Percentiles rank a stretch among this genome's conserved stretches.
Evolutionary conservation across 2,888 invertebrate species (phyloP).

Genomic region (Patella pellucida): DNA sequence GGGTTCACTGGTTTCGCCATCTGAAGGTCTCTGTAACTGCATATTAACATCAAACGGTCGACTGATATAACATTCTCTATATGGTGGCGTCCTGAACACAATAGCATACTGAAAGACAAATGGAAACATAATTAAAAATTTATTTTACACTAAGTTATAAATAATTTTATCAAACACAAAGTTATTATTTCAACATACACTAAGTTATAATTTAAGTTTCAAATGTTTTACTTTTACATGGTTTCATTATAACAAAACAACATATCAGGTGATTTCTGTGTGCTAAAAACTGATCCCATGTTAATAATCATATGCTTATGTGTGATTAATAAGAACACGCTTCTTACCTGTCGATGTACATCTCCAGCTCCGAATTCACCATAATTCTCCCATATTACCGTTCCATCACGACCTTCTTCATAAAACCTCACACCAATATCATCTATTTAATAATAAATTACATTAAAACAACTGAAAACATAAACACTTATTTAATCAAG

Average conservation of each 20-base stretch:
- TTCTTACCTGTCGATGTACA: slow-evolving; percentile 89
- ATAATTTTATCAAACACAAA: background rate
- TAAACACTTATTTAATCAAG: background rate
- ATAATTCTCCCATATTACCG: slow-evolving; percentile 84
- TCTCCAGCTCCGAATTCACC: slow-evolving; percentile 89
- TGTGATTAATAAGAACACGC: no score
- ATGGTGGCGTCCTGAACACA: slow-evolving; percentile 81
- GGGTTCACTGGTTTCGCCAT: slow-evolving; percentile 77
- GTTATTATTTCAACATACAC: no score
- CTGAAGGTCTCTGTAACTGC: slow-evolving; percentile 87
- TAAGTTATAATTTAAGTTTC: no score
- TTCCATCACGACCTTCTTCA: slow-evolving; percentile 81
- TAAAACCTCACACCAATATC: slow-evolving; percentile 92
- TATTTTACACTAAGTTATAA: background rate
- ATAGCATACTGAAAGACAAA: slow-evolving; percentile 72
- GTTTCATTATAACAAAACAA: no score
- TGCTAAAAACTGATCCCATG: no score
- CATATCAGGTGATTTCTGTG: no score
- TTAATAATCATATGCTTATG: no score
- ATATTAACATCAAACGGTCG: slow-evolving; percentile 84
- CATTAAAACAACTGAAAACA: background rate
- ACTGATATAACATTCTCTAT: slow-evolving; percentile 78
- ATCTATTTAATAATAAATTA: slow-evolving; percentile 74
- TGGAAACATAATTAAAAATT: background rate
- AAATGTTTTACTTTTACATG: no score